These are phyloP conservation scores for Toxotes chatareus DNA, from an alignment of 2,113 vertebrate species.

Conservation along the genomic window DNA sequence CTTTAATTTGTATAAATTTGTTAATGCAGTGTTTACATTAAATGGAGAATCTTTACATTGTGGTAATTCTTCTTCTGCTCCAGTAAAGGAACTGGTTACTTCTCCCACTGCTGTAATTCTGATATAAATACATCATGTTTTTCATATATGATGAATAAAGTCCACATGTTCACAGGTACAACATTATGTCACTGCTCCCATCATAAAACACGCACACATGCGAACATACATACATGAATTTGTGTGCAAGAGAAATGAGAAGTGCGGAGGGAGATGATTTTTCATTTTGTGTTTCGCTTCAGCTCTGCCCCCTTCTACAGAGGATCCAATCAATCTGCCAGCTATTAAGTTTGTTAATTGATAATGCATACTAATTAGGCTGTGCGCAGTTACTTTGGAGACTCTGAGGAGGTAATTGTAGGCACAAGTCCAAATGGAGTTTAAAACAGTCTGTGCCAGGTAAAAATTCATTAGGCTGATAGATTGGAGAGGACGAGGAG, in stretches of 20 bases:
- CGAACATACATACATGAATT: not conserved
- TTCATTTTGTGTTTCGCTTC: conserved; percentile 96
- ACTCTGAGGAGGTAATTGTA: conserved; percentile 99
- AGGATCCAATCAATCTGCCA: conserved; percentile 99
- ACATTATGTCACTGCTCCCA: not conserved
- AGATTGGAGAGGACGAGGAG: conserved; percentile 75
- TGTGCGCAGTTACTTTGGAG: conserved; percentile 97
- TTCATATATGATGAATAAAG: not conserved
- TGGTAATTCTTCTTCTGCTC: not conserved
- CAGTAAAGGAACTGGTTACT: not conserved
- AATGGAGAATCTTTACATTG: not conserved
- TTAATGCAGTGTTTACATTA: not conserved
- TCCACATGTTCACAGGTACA: not conserved
- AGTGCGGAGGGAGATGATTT: conserved; percentile 89
- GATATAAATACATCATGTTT: not conserved
- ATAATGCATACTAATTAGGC: conserved; percentile 99
- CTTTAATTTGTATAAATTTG: too few relatives aligned
- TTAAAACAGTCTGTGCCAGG: conserved; percentile 99
- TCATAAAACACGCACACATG: not conserved
- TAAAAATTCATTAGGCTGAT: conserved; percentile 97
- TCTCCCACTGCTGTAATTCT: not conserved
- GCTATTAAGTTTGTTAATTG: conserved; percentile 99
- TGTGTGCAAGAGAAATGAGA: conserved; percentile 73
- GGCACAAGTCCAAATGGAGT: conserved; percentile 99
- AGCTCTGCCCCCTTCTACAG: conserved; percentile 91